Base-by-base conservation (phyloP, 1,140 invertebrate species). In the Elymnias hypermnestra region DNA sequence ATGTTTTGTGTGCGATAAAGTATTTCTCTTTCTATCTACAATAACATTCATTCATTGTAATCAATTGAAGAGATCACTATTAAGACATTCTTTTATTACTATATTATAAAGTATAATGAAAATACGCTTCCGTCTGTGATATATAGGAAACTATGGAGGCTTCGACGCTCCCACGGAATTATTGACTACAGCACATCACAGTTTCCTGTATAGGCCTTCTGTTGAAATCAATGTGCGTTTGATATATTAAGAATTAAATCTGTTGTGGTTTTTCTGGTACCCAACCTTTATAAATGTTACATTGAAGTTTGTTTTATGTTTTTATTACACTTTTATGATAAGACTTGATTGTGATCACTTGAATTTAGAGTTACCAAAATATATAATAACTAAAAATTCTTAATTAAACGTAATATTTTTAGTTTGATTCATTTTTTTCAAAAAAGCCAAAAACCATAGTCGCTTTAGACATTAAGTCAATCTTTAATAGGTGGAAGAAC, bases 41-140 rank as follows among this genome's bases (percentile, higher is more conserved):
- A 12, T 12, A 29, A 29, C 2, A 3, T 6, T 25, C n/a, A 26
- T 9, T 26, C n/a, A 9, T 26, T 29, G 3, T n/a, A n/a, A n/a
- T n/a, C n/a, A n/a, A n/a, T n/a, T n/a, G n/a, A n/a, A n/a, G 23
- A 26, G 8, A 7, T 7, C 8, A 26, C 8, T 7, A 26, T 29
- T 12, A 29, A 13, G 26, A 9, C 26, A 12, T 13, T 29, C 26
- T 13, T 29, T 12, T 3, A 29, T 29, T 2, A 12, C 26, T 12
- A 29, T 12, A 29, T 29, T 29, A 29, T 13, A 29, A 29, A 29
- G 26, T 29, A 29, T 29, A 29, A 29, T 29, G 26, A 29, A 29
- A 29, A 29, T 13, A 29, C 10, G 26, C 13, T 29, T 29, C 26
- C 26, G 26, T 8, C 9, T 3, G 26, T 29, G 26, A 29, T 12